Percentiles rank a stretch among this genome's conserved stretches.
Evolutionary conservation across 2,797 vertebrate species (phyloP).

Genomic region (Falco columbarius): DNA sequence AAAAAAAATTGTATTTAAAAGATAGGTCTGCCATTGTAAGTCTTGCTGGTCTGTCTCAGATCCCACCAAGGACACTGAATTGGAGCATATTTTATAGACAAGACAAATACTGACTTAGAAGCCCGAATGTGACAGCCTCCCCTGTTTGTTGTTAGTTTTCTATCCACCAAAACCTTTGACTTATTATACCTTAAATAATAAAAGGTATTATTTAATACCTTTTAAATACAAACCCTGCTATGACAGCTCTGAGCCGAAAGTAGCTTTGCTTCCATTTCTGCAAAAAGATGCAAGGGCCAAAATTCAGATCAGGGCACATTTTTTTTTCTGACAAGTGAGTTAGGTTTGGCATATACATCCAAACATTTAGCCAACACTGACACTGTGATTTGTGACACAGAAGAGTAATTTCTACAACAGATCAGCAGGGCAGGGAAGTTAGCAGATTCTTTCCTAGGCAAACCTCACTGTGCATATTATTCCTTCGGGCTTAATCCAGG

Average conservation of each 20-base stretch:
- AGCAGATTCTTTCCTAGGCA: background rate
- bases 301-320: background rate
- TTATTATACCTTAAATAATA: too few relatives aligned
- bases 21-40: background rate
- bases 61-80: background rate
- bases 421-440: background rate
- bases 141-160: background rate
- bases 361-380: background rate
- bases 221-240: background rate
- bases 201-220: too few relatives aligned
- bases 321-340: background rate
- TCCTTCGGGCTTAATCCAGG: background rate
- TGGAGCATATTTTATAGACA: background rate
- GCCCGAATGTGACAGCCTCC: background rate
- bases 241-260: background rate
- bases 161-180: background rate
- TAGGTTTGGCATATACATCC: background rate
- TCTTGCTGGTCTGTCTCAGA: background rate
- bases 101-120: background rate
- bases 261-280: background rate
- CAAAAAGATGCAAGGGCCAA: background rate
- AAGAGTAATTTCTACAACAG: background rate
- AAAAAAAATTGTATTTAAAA: background rate
- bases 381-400: background rate
- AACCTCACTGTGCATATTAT: background rate